A percentile compares a stretch with the other conserved stretches of the same genome.
Conservation (phyloP, 2,888 invertebrate species). For the Lochmaea crataegi region DNA sequence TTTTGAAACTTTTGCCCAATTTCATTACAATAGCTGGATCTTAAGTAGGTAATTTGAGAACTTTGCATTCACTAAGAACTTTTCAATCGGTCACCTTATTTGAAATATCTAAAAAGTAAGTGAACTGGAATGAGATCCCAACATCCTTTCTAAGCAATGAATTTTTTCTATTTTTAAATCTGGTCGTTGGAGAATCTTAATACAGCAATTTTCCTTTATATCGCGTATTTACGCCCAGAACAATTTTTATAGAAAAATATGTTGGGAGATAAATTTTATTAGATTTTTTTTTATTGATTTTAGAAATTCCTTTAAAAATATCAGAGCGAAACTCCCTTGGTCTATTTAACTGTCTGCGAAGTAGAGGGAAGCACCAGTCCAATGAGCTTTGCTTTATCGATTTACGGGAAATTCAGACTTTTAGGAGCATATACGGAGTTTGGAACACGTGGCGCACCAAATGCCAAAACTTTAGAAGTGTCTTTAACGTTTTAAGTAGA, state of each 20-base stretch:
- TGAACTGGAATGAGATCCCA: too few species aligned
- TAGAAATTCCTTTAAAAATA: slow-evolving; percentile 14
- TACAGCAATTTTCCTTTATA: too few species aligned
- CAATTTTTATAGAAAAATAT: background rate
- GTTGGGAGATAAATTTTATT: slow-evolving; percentile 2
- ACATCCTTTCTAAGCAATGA: too few species aligned
- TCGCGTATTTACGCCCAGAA: too few species aligned
- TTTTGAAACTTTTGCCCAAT: too few species aligned
- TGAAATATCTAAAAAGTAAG: too few species aligned
- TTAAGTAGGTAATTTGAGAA: too few species aligned
- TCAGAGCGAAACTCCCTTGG: slow-evolving; percentile 28
- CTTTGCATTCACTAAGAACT: too few species aligned
- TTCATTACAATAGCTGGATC: too few species aligned
- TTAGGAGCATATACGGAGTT: slow-evolving; percentile 25
- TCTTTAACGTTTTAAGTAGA: background rate
- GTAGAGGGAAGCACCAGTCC: slow-evolving; percentile 55
- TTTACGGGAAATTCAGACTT: slow-evolving; percentile 45
- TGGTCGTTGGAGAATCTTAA: too few species aligned
- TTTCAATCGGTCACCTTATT: too few species aligned
- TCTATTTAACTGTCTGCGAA: slow-evolving; percentile 54
- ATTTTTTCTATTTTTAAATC: too few species aligned
- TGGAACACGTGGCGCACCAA: slow-evolving; percentile 25
- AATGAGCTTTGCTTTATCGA: slow-evolving; percentile 51
- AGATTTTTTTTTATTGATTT: slow-evolving; percentile 6
- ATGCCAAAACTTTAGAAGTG: background rate